phyloP scores from a whole-genome alignment of 2,888 invertebrate species.

The Amaurobius ferox region DNA sequence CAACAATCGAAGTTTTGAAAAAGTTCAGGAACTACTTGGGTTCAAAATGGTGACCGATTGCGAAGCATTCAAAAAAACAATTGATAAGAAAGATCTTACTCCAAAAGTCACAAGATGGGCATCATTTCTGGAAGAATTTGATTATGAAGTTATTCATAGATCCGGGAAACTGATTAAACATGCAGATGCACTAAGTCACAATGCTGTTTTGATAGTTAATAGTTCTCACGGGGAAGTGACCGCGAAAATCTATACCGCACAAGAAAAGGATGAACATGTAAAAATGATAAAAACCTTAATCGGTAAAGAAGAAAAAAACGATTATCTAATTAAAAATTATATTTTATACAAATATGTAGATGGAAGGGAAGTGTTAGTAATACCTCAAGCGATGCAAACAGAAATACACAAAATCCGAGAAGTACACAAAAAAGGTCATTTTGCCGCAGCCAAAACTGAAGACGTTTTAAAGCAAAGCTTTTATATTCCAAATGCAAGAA shows the following conservation, averaged over 20 bases:
- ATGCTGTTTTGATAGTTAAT: background rate
- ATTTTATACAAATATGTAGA: background rate
- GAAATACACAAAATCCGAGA: background rate
- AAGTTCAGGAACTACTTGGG: slow-evolving; percentile 25
- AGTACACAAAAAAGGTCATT: background rate
- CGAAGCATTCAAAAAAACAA: background rate
- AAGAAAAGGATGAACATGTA: background rate
- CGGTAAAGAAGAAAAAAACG: background rate
- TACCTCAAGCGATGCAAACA: background rate
- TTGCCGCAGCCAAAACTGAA: slow-evolving; percentile 2
- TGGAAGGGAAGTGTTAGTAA: background rate
- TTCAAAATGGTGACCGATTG: slow-evolving; percentile 29
- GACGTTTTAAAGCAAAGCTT: background rate
- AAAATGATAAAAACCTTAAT: background rate
- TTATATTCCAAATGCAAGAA: background rate
- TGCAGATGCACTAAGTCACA: slow-evolving; percentile 32
- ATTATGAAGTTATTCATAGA: slow-evolving; percentile 30
- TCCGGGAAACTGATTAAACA: slow-evolving; percentile 16
- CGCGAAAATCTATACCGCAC: background rate
- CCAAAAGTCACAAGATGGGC: too few relatives aligned
- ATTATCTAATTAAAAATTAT: background rate
- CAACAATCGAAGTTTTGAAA: slow-evolving; percentile 22
- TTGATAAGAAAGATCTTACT: background rate
- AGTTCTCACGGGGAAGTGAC: background rate
- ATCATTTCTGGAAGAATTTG: slow-evolving; percentile 27